Evolutionary conservation across 92 coral and sea anemone species (phyloP).

Genomic region (Umimayanthus chanpuru): DNA sequence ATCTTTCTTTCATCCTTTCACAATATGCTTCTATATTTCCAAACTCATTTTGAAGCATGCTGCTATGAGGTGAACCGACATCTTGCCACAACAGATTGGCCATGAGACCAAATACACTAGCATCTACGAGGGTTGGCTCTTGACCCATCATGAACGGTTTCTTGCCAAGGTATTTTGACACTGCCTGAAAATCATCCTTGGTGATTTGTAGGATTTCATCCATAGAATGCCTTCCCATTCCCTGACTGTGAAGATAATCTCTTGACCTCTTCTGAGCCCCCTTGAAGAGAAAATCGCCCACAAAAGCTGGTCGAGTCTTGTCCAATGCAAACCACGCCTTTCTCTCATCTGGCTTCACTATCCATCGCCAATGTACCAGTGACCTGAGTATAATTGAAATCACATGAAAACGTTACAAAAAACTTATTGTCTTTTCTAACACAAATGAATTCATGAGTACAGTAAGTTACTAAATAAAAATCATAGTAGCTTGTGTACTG

Average conservation of each 20-base stretch:
- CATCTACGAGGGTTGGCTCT: constrained; percentile 64
- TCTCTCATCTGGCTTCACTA: constrained; percentile 44
- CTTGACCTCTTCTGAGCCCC: constrained; percentile 35
- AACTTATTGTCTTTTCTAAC: neutral
- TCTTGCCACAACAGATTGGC: constrained; percentile 80
- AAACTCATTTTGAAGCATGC: constrained; percentile 55
- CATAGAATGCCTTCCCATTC: constrained; percentile 66
- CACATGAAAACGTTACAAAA: neutral
- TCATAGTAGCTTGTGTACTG: too few relatives aligned
- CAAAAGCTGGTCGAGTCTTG: constrained; percentile 48
- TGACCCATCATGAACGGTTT: constrained; percentile 71
- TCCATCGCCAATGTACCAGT: constrained; percentile 74
- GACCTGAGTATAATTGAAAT: constrained; percentile 51
- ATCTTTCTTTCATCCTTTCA: constrained; percentile 61
- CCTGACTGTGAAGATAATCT: constrained; percentile 58
- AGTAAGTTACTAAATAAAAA: too few relatives aligned
- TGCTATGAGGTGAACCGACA: constrained; percentile 47
- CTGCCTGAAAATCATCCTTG: constrained; percentile 54
- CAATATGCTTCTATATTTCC: constrained; percentile 59
- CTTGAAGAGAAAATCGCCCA: constrained; percentile 41
- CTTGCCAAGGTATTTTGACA: constrained; percentile 50
- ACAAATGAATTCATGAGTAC: too few relatives aligned
- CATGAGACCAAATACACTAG: constrained; percentile 68
- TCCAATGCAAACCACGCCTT: constrained; percentile 38
- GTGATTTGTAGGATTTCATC: constrained; percentile 66